Base-by-base conservation (phyloP, 2,113 vertebrate species). In the Bubo bubo region DNA sequence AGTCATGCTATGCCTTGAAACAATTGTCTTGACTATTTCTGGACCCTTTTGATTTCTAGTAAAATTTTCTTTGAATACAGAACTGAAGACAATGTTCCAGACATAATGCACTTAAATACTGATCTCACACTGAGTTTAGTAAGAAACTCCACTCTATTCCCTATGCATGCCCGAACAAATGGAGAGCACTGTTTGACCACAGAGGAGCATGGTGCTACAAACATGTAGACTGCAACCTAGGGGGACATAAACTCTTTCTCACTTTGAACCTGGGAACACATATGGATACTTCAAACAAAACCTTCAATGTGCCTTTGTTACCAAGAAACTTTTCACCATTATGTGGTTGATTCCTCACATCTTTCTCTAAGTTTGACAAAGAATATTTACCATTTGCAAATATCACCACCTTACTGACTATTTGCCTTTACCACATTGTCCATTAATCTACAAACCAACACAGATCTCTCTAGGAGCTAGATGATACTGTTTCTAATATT, bases 1-100 rank as follows among this genome's bases (percentile, higher is more conserved):
- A 91, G 17, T 49, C 77, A 75, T 63, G 73, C 72, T 94, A 91
- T 72, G 73, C 70, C 85, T 95, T 88, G 88, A 92, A 95, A 94
- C 30, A 76, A 91, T 49, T 90, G 28, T 79, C 37, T 94, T 91
- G 86, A 52, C 95, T 95, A 14, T 90, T 95, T 93, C 82, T 67
- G 50, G 88, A 75, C 28, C 21, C 22, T 72, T 83, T 85, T 74
- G 70, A 91, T 92, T 94, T 94, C 64, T 75, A 70, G 79, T 91
- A 3, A 70, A 81, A 83, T 95, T 94, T 88, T 83, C 59, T 90
- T 67, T 94, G 39, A 92, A 79, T 55, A 60, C 41, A 79, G 68
- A 96, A 62, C 37, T 83, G 72, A 93, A 73, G 43, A 84, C 52
- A 73, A 30, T 4, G 16, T 93, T 85, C 83, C 15, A 26, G 58